Evolutionary conservation across 64 coral and sea anemone species (phyloP), one percentile per base, ranked within the genome.

Genomic region (Montipora sp.): DNA sequence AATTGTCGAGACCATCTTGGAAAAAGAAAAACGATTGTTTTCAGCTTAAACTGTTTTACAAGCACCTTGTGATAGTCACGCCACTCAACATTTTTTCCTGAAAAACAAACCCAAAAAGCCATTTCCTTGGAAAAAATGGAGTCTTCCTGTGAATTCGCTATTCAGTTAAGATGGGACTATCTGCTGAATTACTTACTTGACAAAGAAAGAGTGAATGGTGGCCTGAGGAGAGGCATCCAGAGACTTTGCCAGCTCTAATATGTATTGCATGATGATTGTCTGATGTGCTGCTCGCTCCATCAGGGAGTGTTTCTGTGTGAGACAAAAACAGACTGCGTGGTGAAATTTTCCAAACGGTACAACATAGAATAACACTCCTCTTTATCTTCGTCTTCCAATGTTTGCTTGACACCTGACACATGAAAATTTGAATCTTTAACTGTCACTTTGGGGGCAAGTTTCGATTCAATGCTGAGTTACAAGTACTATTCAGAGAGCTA

Each of bases 261-360:
- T 98, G 59, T 98, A 98, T 73, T 98, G 96, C 72, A 98, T 92
- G 47, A 98, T 98, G 7, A 98, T 89, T 1, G 93, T 95, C 74
- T 98, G 96, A 71, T 98, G 96, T 57, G 96, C 96, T 13, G 95
- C 96, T 53, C 96, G 83, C 53, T 95, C 78, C 96, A 98, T 92
- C 85, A 98, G 51, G 4, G 96, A 89, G 20, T 98, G 93, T 98
- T 98, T 98, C 96, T 98, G 50, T 20, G 47, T n/a, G 69, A 86
- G 50, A 36, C 3, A 58, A 63, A 3, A 92, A 24, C 7, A 19
- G 5, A 12, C 36, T 36, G 36, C 36, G 36, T 36, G 36, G 36
- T 36, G 36, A 36, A 55, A 55, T 55, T 55, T 55, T 5, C 51
- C 51, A 72, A 16, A 21, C 21, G 68, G 15, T 72, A 21, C 15